A percentile compares a stretch with the other conserved stretches of the same genome.
Evolutionary conservation across 2,888 invertebrate species (phyloP).

Genomic region (Cephus runcator): DNA sequence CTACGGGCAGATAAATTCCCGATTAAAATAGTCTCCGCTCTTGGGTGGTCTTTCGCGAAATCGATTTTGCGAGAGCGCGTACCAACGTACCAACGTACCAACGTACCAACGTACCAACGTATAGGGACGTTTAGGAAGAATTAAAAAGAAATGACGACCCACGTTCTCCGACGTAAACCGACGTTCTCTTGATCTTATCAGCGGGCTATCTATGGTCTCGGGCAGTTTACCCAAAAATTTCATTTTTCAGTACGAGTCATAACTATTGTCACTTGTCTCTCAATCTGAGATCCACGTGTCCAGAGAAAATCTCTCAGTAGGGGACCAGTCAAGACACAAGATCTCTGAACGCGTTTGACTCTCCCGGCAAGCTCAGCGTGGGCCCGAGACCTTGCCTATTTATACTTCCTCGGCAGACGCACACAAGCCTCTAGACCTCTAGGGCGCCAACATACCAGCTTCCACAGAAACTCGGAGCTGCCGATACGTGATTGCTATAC

Average conservation of each 20-base stretch:
- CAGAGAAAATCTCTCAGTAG: conserved; percentile 31
- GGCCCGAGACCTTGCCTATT: conserved; percentile 56
- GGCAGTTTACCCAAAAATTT: neutral
- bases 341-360: conserved; percentile 33
- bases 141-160: neutral
- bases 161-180: too few relatives aligned
- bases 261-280: neutral
- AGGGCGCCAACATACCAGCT: neutral
- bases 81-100: neutral
- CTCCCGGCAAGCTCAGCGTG: conserved; percentile 51
- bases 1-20: neutral
- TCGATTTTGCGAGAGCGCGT: neutral
- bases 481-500: neutral
- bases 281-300: neutral
- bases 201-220: neutral
- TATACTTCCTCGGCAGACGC: conserved; percentile 42
- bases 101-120: too few relatives aligned
- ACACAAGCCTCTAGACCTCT: conserved; percentile 9
- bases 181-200: neutral
- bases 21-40: neutral
- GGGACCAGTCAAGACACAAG: conserved; percentile 26
- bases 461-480: neutral
- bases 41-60: conserved; percentile 2
- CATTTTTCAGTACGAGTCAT: neutral
- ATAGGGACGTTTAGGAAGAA: neutral